Evolutionary conservation across 2,888 invertebrate genomes (phyloP), one percentile per base, ranked within the genome.

Genomic region (Strigamia crassipes): DNA sequence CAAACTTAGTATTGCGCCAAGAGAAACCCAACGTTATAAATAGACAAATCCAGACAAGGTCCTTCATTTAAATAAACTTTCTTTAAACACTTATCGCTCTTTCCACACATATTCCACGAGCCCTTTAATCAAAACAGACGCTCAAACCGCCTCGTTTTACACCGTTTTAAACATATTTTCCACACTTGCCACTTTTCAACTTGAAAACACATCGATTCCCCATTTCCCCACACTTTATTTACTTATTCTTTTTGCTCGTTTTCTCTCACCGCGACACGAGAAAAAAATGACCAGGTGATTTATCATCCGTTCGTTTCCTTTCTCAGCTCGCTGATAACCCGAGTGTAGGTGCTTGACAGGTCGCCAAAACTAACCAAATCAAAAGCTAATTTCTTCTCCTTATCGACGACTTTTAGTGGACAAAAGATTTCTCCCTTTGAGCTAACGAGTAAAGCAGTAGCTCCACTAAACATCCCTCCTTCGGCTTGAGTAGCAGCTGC

Each of bases 1-100:
- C 73, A 73, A 73, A 73, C 73, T 73, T 73, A 73, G 73, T 73
- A 73, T 73, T 73, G 31, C 73, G 73, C 73, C 73, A 73, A 73
- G 27, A 73, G 73, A 27, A 73, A 27, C 13, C 31, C 31, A 15
- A 13, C 27, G n/a, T 73, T 73, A 73, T 31, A 73, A 73, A 73
- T 73, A 73, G 73, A 27, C 38, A 73, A 31, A 31, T 73, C 73
- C 73, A 73, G 73, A 73, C 73, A 73, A 73, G 73, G 73, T 73
- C 73, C 31, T 73, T 73, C 73, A 73, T 73, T 73, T 73, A 73
- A 73, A 31, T 73, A 73, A 73, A 73, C 73, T 31, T 31, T 73
- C 73, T 73, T 73, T 73, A 73, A 73, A 73, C 56, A 38, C 38
- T 38, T 38, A 38, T 38, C 38, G 2, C 38, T 38, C 38, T 38